Base-by-base conservation (phyloP, 2,888 invertebrate species). In the Hemicrepidius hirtus region DNA sequence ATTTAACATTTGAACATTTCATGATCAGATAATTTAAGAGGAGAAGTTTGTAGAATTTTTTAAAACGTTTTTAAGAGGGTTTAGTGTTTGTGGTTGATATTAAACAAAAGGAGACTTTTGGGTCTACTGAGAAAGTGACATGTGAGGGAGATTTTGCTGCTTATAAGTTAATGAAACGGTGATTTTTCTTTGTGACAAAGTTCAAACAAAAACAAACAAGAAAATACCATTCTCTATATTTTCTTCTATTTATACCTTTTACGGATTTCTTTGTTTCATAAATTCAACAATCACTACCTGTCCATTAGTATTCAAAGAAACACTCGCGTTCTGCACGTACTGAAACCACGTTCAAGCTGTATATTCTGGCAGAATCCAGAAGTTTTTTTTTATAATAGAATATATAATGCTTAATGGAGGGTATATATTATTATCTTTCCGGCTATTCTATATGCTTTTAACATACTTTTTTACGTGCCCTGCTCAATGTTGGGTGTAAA, bases 341-440 rank as follows among this genome's bases (percentile, higher is more conserved):
- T 57, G 67, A 35, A 68, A 32, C 67, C 67, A 69, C 69, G 69
- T 69, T 62, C 68, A 24, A 28, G 60, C 63, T 69, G 62, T 69
- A 69, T 63, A 63, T 69, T 69, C 63, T 63, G 20, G 32, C 28
- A 35, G 69, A 69, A 69, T 69, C 63, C 50, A 24, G 50, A 68
- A 68, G 59, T 60, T 68, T 68, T 68, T 65, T 59, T 62, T 44
- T 63, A 63, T 69, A 69, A 63, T 69, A 69, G 62, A 69, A 69
- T 55, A 63, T 55, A 69, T 69, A 63, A 69, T 69, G 69, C 63
- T 69, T 63, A 69, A 69, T 69, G 69, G 69, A 69, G 69, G 63
- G 69, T 69, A 55, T 62, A 55, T 63, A 63, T 60, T 69, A 69
- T 69, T 69, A 69, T 69, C 69, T 69, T 63, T 69, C 24, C 55